Evolutionary conservation across 2,888 invertebrate genomes (phyloP).

Genomic region (Drosophila nigritarsus): DNA sequence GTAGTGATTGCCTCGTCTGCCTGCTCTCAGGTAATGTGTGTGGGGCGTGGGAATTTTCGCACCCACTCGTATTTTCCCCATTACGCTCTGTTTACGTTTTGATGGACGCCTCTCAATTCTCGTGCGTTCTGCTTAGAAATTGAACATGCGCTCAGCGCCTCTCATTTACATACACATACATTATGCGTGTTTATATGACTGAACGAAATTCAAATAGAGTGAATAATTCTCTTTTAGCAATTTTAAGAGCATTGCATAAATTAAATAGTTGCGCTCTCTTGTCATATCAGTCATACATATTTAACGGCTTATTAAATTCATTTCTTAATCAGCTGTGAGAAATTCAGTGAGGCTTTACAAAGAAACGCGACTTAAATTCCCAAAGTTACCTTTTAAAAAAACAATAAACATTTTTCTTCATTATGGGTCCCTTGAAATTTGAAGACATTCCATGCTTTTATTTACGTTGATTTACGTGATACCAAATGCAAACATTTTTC

Average conservation of each 20-base stretch:
- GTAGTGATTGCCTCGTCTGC: conserved; percentile 13
- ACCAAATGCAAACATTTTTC: conserved; percentile 45
- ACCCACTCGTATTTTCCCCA: conserved; percentile 55
- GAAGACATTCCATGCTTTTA: conserved; percentile 36
- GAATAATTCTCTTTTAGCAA: conserved; percentile 11
- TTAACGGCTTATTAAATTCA: neutral
- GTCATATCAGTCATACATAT: neutral
- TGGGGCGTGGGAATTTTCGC: conserved; percentile 71
- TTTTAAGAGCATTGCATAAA: neutral
- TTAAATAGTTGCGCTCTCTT: neutral
- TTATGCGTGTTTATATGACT: neutral
- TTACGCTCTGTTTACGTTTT: conserved; percentile 75
- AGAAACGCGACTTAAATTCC: neutral
- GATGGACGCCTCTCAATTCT: conserved; percentile 41
- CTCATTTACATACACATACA: conserved; percentile 2
- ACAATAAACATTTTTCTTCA: conserved; percentile 16
- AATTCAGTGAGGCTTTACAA: neutral
- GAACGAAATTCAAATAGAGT: conserved; percentile 28
- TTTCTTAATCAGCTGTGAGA: conserved; percentile 3
- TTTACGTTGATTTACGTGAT: conserved; percentile 56
- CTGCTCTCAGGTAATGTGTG: conserved; percentile 49
- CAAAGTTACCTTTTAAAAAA: conserved; percentile 9
- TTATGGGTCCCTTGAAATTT: conserved; percentile 41
- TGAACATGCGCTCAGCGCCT: conserved; percentile 24
- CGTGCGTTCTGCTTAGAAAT: conserved; percentile 32